Conservation (phyloP, 2,113 vertebrate genomes). For the Cheilinus undulatus region DNA sequence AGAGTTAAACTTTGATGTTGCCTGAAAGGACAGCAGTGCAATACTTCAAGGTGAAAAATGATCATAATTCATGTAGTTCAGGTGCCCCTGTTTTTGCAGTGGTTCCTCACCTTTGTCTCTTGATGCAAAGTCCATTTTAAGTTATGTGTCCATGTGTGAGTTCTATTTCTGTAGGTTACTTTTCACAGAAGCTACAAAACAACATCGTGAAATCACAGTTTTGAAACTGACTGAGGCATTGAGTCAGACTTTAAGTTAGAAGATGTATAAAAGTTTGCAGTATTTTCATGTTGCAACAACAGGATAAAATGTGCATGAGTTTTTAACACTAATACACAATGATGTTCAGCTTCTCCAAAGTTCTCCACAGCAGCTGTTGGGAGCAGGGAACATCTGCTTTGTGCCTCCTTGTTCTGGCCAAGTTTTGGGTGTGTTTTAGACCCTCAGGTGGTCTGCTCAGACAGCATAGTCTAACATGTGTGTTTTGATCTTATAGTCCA, state of each 20-base stretch:
- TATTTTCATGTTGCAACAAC: slow-evolving; percentile 7
- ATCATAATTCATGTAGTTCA: neutral
- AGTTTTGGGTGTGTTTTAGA: slow-evolving; percentile 44
- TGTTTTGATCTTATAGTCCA: slow-evolving; percentile 24
- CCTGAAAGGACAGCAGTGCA: neutral
- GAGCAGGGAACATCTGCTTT: slow-evolving; percentile 65
- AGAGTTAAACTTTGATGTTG: neutral
- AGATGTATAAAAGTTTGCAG: slow-evolving; percentile 9
- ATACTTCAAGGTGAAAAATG: neutral
- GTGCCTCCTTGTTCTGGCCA: slow-evolving; percentile 43
- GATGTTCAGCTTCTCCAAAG: slow-evolving; percentile 63
- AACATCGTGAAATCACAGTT: too few relatives aligned
- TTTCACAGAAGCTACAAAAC: too few relatives aligned
- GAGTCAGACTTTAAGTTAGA: neutral
- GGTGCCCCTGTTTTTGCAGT: neutral
- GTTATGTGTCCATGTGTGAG: slow-evolving; percentile 3
- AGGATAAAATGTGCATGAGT: neutral
- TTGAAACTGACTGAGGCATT: neutral
- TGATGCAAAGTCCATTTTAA: slow-evolving; percentile 37
- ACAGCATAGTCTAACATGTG: slow-evolving; percentile 36
- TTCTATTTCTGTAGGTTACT: too few relatives aligned
- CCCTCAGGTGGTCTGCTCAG: slow-evolving; percentile 26
- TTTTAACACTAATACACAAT: slow-evolving; percentile 56
- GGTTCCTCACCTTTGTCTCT: slow-evolving; percentile 36
- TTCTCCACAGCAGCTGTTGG: slow-evolving; percentile 71